Conservation (phyloP, 2,888 invertebrate genomes). For the Encarsia formosa region DNA sequence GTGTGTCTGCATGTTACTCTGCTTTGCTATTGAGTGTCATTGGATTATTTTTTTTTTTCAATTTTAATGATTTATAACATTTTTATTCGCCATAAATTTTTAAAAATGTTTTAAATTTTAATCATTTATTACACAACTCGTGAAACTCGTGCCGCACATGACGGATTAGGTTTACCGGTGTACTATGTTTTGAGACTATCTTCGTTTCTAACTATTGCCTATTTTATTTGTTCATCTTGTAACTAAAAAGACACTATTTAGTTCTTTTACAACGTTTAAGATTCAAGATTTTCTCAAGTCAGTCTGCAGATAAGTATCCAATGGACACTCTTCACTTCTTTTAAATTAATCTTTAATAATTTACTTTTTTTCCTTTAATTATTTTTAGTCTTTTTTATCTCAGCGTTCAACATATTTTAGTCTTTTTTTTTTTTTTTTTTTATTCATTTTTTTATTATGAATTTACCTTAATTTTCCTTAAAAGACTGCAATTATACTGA, state of each 20-base stretch:
- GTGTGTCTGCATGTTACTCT: too few species aligned
- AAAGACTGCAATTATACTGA: conserved; percentile 18
- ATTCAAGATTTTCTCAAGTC: conserved; percentile 18
- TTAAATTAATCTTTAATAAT: conserved; percentile 8
- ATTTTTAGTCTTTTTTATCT: conserved; percentile 25
- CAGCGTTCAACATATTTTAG: conserved; percentile 16
- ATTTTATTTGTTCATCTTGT: conserved; percentile 14
- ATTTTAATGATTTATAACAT: too few species aligned
- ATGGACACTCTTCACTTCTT: conserved; percentile 15
- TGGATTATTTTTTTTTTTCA: too few species aligned
- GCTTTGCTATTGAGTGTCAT: too few species aligned
- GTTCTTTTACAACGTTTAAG: conserved; percentile 1
- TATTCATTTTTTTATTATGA: conserved; percentile 9
- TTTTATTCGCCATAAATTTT: too few species aligned
- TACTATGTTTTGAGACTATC: neutral
- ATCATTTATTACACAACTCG: neutral
- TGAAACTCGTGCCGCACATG: conserved; percentile 13
- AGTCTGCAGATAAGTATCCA: conserved; percentile 21
- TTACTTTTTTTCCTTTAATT: conserved; percentile 9
- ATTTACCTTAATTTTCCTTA: conserved; percentile 8
- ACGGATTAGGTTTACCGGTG: neutral
- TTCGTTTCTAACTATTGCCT: conserved; percentile 19
- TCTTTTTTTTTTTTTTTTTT: conserved; percentile 19
- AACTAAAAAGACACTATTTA: conserved; percentile 13
- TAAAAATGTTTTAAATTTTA: too few species aligned